These are phyloP conservation scores for Drosophila rellima DNA, from an alignment of 2,888 invertebrate species.

Conservation along the genomic window DNA sequence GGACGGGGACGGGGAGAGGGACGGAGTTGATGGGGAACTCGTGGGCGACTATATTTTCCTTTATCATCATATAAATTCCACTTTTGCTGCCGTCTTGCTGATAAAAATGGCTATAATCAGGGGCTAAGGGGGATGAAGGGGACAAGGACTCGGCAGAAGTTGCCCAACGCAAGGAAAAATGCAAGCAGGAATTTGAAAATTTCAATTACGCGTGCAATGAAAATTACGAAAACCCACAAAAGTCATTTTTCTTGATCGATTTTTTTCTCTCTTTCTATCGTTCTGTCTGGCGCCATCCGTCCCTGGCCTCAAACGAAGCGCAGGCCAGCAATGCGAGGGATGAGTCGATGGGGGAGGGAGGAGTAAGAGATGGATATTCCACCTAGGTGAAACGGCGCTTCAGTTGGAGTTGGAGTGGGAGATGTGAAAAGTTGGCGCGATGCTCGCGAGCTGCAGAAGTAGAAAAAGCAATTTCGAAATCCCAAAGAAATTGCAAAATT, in stretches of 20 bases:
- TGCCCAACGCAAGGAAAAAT: conserved; percentile 54
- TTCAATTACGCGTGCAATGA: conserved; percentile 83
- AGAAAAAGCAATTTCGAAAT: conserved; percentile 83
- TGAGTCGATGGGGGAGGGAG: conserved; percentile 1
- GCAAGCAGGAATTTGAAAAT: conserved; percentile 83
- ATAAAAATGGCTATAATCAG: conserved; percentile 55
- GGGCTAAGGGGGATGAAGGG: not conserved
- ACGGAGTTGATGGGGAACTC: not conserved
- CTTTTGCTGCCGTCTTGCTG: conserved; percentile 52
- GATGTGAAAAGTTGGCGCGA: conserved; percentile 51
- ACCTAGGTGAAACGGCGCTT: conserved; percentile 56
- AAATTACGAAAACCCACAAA: conserved; percentile 83
- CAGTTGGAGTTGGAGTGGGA: not conserved
- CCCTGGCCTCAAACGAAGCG: conserved; percentile 68
- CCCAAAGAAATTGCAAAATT: conserved; percentile 83
- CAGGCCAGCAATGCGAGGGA: conserved; percentile 63
- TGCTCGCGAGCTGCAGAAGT: conserved; percentile 66
- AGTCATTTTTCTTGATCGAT: conserved; percentile 83
- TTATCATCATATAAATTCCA: conserved; percentile 78
- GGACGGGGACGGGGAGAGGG: not conserved
- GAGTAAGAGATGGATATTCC: conserved; percentile 1
- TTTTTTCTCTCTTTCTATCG: conserved; percentile 50
- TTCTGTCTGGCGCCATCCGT: conserved; percentile 10
- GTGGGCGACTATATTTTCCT: conserved; percentile 59
- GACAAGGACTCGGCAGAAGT: conserved; percentile 15